Percentiles rank a stretch among this genome's conserved stretches.
Evolutionary conservation across 2,888 invertebrate species (phyloP).

Genomic region (Cyrtodaria siliqua): DNA sequence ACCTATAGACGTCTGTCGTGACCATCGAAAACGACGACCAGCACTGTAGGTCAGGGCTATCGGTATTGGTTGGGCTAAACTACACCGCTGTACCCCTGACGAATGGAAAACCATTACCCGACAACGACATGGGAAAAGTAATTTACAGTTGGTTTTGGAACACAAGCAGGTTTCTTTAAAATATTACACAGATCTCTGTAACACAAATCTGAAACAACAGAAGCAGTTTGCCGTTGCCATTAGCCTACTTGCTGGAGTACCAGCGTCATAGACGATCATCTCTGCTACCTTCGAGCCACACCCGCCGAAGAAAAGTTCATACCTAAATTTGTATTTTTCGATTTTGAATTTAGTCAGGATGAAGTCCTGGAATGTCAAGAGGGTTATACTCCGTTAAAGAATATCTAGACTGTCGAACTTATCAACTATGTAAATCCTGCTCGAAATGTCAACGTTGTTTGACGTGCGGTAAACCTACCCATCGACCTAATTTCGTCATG

Average conservation of each 20-base stretch:
- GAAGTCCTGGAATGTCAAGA: conserved; percentile 7
- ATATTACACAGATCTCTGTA: conserved; percentile 24
- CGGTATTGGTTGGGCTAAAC: conserved; percentile 44
- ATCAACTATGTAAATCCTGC: conserved; percentile 27
- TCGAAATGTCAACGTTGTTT: conserved; percentile 27
- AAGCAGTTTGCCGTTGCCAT: conserved; percentile 31
- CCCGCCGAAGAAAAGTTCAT: conserved; percentile 20
- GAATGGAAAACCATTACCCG: conserved; percentile 41
- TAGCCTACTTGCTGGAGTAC: conserved; percentile 33
- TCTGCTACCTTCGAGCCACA: conserved; percentile 34
- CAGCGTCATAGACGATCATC: conserved; percentile 22
- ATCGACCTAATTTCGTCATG: conserved; percentile 39
- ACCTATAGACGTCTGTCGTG: conserved; percentile 37
- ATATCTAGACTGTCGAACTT: conserved; percentile 15
- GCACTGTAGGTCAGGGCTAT: conserved; percentile 42
- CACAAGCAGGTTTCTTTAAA: conserved; percentile 30
- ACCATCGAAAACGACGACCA: conserved; percentile 47
- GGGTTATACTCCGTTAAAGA: conserved; percentile 11
- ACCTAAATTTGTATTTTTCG: conserved; percentile 41
- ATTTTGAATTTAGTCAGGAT: conserved; percentile 39
- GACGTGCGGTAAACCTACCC: conserved; percentile 37
- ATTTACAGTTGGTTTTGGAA: conserved; percentile 37
- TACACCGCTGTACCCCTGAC: conserved; percentile 23
- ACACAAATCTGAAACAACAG: conserved; percentile 16
- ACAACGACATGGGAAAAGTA: conserved; percentile 25